Evolutionary conservation across 2,113 vertebrate genomes (phyloP).

Genomic region (Brachyistius frenatus): DNA sequence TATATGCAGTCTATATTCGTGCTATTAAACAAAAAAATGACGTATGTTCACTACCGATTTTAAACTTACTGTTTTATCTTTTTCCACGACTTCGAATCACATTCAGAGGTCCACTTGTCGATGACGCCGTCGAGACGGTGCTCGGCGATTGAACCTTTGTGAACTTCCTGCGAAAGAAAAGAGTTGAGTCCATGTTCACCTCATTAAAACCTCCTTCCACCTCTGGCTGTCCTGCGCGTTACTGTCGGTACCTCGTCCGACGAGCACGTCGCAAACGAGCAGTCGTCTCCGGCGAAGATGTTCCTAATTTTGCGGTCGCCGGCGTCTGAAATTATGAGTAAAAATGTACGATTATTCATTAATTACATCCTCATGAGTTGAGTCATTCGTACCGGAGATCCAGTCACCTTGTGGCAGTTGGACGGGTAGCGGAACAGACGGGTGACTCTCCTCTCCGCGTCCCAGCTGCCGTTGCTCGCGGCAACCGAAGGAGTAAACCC

Average conservation of each 20-base stretch:
- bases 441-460: slow-evolving; percentile 33
- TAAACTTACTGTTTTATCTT: slow-evolving; percentile 49
- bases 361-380: neutral
- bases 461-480: slow-evolving; percentile 70
- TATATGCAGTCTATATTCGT: too few relatives aligned
- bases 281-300: slow-evolving; percentile 72
- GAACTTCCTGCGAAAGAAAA: slow-evolving; percentile 1
- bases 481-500: slow-evolving; percentile 75
- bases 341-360: neutral
- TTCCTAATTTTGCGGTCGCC: slow-evolving; percentile 8
- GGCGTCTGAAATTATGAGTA: slow-evolving; percentile 39
- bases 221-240: fast-evolving
- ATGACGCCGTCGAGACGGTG: slow-evolving; percentile 47
- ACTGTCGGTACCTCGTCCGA: slow-evolving; percentile 56
- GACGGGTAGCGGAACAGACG: slow-evolving; percentile 67
- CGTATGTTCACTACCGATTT: too few relatives aligned
- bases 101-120: slow-evolving; percentile 60
- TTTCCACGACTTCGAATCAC: slow-evolving; percentile 56
- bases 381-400: fast-evolving
- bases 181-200: too few relatives aligned
- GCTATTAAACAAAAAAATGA: too few relatives aligned
- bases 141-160: neutral
- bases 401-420: slow-evolving; percentile 43
- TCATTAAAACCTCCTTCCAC: neutral
- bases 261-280: slow-evolving; percentile 57